Evolutionary conservation across 2,888 invertebrate species (phyloP).

Genomic region (Platycheirus albimanus): DNA sequence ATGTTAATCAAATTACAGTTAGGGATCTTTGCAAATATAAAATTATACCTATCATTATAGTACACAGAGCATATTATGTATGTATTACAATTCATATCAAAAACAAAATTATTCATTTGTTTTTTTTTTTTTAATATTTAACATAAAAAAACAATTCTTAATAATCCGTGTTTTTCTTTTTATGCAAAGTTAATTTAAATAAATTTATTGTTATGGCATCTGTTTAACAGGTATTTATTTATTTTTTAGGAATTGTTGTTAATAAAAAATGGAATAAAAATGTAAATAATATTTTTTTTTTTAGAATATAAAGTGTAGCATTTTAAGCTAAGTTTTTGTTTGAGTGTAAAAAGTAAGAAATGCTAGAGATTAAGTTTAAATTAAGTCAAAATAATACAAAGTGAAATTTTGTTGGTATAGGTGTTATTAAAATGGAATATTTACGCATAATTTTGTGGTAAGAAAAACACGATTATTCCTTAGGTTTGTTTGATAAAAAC

Average conservation of each 20-base stretch:
- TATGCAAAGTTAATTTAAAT: conserved; percentile 2
- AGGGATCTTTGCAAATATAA: conserved; percentile 44
- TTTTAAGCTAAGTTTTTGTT: not conserved
- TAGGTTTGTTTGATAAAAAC: too few species aligned
- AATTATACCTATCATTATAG: conserved; percentile 28
- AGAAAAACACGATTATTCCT: too few species aligned
- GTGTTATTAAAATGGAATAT: too few species aligned
- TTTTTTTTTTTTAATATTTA: not conserved
- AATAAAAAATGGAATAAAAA: conserved; percentile 32
- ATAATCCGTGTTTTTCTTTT: not conserved
- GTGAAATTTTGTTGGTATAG: too few species aligned
- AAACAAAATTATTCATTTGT: too few species aligned
- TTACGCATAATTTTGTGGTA: too few species aligned
- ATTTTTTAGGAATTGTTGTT: not conserved
- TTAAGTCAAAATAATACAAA: too few species aligned
- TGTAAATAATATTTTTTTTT: conserved; percentile 40
- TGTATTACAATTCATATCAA: conserved; percentile 38
- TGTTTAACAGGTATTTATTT: conserved; percentile 37
- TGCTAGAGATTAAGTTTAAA: not conserved
- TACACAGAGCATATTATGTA: conserved; percentile 21
- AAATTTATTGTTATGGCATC: conserved; percentile 16
- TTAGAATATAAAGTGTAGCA: not conserved
- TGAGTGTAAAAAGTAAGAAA: not conserved
- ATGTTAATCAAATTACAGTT: conserved; percentile 67
- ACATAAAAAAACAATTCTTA: not conserved